Evolutionary conservation across 2,113 vertebrate species (phyloP).

Genomic region (Pluvialis apricaria): DNA sequence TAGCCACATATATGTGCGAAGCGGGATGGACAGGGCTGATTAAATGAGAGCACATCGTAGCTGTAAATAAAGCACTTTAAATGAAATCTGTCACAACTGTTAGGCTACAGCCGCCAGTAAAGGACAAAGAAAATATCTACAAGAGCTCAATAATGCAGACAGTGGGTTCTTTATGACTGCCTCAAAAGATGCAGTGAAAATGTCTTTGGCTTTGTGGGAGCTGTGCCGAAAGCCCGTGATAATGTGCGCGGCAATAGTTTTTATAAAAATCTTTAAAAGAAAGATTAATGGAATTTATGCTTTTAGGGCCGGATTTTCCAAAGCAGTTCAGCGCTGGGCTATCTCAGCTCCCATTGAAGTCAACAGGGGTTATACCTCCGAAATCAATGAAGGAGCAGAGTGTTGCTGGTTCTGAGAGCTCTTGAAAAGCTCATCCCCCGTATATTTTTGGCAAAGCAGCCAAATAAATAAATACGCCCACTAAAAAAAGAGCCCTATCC

Average conservation of each 20-base stretch:
- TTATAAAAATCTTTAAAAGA: background rate
- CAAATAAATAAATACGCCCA: background rate
- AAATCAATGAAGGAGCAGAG: background rate
- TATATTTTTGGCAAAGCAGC: background rate
- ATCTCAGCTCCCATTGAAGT: background rate
- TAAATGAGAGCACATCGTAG: background rate
- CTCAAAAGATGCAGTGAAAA: background rate
- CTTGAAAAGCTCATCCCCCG: background rate
- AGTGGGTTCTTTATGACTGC: background rate
- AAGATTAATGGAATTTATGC: background rate
- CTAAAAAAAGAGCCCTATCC: background rate
- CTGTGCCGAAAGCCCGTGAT: background rate
- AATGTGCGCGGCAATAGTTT: background rate
- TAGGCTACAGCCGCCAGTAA: background rate
- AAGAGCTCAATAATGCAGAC: background rate
- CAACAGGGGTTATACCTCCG: background rate
- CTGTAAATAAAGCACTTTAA: constrained; percentile 1
- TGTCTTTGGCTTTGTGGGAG: background rate
- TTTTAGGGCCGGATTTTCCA: background rate
- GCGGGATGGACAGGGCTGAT: background rate
- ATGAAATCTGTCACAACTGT: constrained; percentile 24
- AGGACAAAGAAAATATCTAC: background rate
- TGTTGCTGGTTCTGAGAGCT: background rate
- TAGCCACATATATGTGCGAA: background rate
- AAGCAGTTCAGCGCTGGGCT: background rate